These are phyloP conservation scores for Lasius platythorax DNA, from an alignment of 2,888 invertebrate genomes.

Conservation along the genomic window DNA sequence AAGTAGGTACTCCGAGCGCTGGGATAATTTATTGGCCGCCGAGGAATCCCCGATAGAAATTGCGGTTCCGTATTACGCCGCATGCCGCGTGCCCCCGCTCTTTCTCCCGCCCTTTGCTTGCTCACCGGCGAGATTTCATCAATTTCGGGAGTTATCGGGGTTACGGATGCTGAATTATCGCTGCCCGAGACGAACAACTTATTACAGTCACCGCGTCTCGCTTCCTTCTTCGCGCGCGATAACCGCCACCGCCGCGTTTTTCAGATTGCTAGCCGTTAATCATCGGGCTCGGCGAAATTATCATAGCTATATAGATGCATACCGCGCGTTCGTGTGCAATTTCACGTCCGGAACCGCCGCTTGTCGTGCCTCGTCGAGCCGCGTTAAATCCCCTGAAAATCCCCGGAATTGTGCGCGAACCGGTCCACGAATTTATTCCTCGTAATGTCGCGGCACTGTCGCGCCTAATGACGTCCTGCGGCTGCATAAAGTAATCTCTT, in stretches of 20 bases:
- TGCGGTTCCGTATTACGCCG: slow-evolving; percentile 45
- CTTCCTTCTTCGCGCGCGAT: slow-evolving; percentile 6
- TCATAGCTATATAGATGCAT: slow-evolving; percentile 8
- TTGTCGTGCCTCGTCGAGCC: background rate
- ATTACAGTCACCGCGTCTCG: slow-evolving; percentile 49
- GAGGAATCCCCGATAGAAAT: slow-evolving; percentile 66
- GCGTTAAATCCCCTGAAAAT: slow-evolving; percentile 8
- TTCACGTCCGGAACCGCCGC: background rate
- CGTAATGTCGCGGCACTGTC: slow-evolving; percentile 23
- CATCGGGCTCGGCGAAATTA: slow-evolving; percentile 36
- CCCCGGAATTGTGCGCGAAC: slow-evolving; percentile 3
- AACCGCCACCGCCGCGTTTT: slow-evolving; percentile 29
- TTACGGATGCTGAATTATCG: slow-evolving; percentile 64
- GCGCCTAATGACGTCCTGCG: slow-evolving; percentile 27
- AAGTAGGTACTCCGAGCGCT: slow-evolving; percentile 44
- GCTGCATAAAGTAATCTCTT: slow-evolving; percentile 27
- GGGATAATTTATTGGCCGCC: slow-evolving; percentile 70
- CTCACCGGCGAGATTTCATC: slow-evolving; percentile 62
- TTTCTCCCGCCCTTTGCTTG: background rate
- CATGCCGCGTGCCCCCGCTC: slow-evolving; percentile 43
- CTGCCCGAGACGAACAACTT: slow-evolving; percentile 61
- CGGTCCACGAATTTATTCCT: slow-evolving; percentile 39
- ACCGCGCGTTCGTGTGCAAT: slow-evolving; percentile 19
- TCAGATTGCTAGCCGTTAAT: slow-evolving; percentile 52
- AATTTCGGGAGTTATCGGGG: slow-evolving; percentile 62